Evolutionary conservation across 2,888 invertebrate species (phyloP), one percentile per base, ranked within the genome.

Genomic region (Dryococelus australis): DNA sequence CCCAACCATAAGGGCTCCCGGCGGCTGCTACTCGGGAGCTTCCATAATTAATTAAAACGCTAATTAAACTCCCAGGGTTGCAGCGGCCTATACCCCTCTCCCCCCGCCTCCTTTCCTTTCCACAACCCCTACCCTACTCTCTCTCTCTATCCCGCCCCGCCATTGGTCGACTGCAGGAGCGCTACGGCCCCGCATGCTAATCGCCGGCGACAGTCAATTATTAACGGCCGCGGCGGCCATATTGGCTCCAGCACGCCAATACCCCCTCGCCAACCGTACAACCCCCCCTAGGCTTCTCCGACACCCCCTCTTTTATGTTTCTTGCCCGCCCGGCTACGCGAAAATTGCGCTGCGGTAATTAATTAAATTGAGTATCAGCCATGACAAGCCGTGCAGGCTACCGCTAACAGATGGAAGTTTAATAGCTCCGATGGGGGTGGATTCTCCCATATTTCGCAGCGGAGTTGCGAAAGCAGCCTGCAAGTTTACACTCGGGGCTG

Each of bases 31-130:
- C 87, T 86, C 80, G 87, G 87, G 88, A 89, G 92, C 91, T 91
- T 92, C 92, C 92, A 92, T 92, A 91, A 92, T 92, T 92, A 92
- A 92, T 92, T 92, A 92, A 91, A 90, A 91, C 91, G 89, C 91
- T 92, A 92, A 92, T 92, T 92, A 92, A 92, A 92, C 92, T 92
- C 92, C 91, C 91, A 91, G 87, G 86, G 80, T 86, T 43, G 47
- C 81, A 47, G 28, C 85, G 78, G 43, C 43, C 43, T 43, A 20
- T 26, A 24, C 20, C 84, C 35, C 47, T 47, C 51, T 84, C 8
- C 43, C 27, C 43, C 43, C n/a, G n/a, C n/a, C n/a, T n/a, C n/a
- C n/a, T n/a, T n/a, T n/a, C n/a, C n/a, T n/a, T n/a, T n/a, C n/a
- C n/a, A n/a, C 43, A 26, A 13, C 84, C 35, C 26, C 51, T 27